Base-by-base conservation (phyloP, 2,888 invertebrate species). In the Drosophila suboccidentalis region DNA sequence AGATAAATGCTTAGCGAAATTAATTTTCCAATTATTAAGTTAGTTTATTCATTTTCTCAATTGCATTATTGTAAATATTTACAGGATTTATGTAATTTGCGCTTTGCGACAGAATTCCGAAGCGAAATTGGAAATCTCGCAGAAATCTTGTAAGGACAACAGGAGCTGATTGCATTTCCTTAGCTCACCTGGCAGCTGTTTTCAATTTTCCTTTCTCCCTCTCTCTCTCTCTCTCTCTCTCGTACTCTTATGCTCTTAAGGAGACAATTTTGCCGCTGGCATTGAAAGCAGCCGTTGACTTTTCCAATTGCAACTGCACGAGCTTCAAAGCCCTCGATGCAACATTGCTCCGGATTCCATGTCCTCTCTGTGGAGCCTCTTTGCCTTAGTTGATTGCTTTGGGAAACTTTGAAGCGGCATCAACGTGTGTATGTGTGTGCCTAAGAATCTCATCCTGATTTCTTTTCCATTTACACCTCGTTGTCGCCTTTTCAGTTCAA, bases 241-340 rank as follows among this genome's bases (percentile, higher is more conserved):
- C 11, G 5, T 36, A 1, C 5, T 8, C 38, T 19, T 9, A n/a
- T 26, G 13, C 26, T 10, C 29, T 60, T 36, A 68, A 68, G 67
- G 38, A 69, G 73, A 78, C 78, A 79, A 72, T 73, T 70, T 75
- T 78, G 85, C 85, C 71, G 44, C 59, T 84, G 84, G 84, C 87
- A 81, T 80, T 71, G 80, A 78, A 82, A 67, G 62, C 82, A 79
- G 84, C 74, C 83, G 80, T 81, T 87, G 87, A 87, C 84, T 84
- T 87, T 84, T 85, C 82, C 80, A 87, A 84, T 84, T 87, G 85
- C 85, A 71, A 69, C 66, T 5, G 26, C 26, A 26, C 55, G 53
- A 59, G 68, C 51, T 39, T 4, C 44, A 58, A 8, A 41, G 64
- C 65, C 50, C 57, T 32, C 46, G 41, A 22, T 47, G 59, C 47